Evolutionary conservation across 2,113 vertebrate genomes (phyloP), one percentile per base, ranked within the genome.

Genomic region (Rhineura floridana): DNA sequence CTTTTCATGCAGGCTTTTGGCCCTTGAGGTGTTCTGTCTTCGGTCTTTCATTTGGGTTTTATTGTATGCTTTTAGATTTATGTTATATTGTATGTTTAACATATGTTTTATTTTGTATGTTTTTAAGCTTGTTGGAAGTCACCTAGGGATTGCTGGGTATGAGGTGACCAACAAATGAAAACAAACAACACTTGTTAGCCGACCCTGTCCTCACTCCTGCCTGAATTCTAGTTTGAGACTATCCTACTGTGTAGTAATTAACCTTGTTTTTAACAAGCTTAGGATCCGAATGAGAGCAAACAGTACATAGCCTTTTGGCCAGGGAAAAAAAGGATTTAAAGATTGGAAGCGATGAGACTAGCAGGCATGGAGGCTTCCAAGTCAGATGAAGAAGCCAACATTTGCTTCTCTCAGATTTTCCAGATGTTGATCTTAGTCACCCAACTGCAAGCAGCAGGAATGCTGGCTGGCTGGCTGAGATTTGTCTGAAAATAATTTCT

Each of bases 401-500:
- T 82, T 87, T 87, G 76, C 30, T 80, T 79, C 77, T 67, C 36
- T 23, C 33, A 65, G 48, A 79, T 86, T 86, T 86, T 59, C 48
- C 21, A 62, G 78, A 87, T 87, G 79, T 87, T 63, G 69, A 63
- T 75, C 25, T 73, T 62, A 79, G n/a, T 52, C 44, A 63, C 55
- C 62, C 44, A 79, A 30, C 63, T 69, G 81, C 72, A 76, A 30
- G 28, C 72, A 87, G 15, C 69, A 83, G 44, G 63, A 88, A 76
- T 63, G 39, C 70, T 85, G 72, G 67, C 83, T 72, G 65, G 48
- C 48, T 75, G 83, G 72, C 52, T 36, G 52, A 42, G 15, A 48
- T 82, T 75, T 72, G 52, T 63, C 42, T 87, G 21, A 82, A 30
- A 91, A 95, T 88, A 69, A 6, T 15, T 90, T 93, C 87, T 88